Conservation (phyloP, 2,888 invertebrate genomes). For the Stegophylla sp. region DNA sequence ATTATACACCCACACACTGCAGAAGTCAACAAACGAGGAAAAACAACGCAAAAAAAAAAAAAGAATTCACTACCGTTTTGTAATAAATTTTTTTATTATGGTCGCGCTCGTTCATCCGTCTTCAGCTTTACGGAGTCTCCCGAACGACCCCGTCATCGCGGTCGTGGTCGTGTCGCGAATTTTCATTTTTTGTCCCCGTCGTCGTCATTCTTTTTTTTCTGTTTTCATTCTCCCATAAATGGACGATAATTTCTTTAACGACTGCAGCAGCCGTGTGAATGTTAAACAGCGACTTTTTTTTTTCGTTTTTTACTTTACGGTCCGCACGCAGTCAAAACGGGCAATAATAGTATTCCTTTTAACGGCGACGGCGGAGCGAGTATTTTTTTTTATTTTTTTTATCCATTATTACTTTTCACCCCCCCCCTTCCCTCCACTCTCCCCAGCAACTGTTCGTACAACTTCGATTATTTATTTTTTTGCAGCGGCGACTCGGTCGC, state of each 20-base stretch:
- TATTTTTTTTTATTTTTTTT: conserved; percentile 1
- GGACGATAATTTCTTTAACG: conserved; percentile 34
- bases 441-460: too few species aligned
- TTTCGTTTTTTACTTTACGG: not conserved
- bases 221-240: not conserved
- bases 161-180: too few species aligned
- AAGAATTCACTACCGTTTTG: too few species aligned
- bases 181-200: too few species aligned
- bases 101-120: too few species aligned
- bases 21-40: too few species aligned
- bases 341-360: conserved; percentile 21
- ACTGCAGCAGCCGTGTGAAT: conserved; percentile 28
- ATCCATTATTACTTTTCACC: not conserved
- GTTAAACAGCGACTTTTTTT: conserved; percentile 5
- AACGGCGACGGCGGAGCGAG: not conserved
- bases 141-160: too few species aligned
- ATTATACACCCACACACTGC: too few species aligned
- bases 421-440: not conserved
- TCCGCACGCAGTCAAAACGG: conserved; percentile 17
- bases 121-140: too few species aligned
- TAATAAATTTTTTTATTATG: too few species aligned
- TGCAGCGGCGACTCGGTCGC: conserved; percentile 30
- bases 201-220: too few species aligned
- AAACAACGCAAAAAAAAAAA: too few species aligned
- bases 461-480: conserved; percentile 41